These are phyloP conservation scores for Xanthia togata DNA, from an alignment of 2,888 invertebrate species.

Conservation along the genomic window DNA sequence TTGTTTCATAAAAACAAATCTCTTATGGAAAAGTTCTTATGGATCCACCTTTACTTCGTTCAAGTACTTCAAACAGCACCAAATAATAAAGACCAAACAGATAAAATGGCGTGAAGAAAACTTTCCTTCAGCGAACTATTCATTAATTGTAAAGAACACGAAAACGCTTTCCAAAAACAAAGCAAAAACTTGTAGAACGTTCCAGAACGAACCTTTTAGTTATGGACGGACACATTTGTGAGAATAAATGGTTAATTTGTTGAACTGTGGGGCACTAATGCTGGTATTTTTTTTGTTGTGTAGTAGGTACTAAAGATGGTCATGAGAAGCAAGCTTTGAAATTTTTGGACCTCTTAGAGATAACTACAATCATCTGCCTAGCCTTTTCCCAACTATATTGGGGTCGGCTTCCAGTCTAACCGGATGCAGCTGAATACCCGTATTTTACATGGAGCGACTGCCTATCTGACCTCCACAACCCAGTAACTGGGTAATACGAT, in stretches of 20 bases:
- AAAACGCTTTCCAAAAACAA: conserved; percentile 59
- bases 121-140: conserved; percentile 51
- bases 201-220: conserved; percentile 39
- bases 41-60: too few relatives aligned
- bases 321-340: neutral
- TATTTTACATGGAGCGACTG: too few relatives aligned
- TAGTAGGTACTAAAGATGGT: neutral
- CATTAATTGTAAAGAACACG: conserved; percentile 61
- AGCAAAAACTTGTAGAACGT: conserved; percentile 48
- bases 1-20: too few relatives aligned
- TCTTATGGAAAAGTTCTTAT: too few relatives aligned
- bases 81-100: conserved; percentile 11
- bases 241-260: conserved; percentile 46
- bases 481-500: too few relatives aligned
- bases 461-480: too few relatives aligned
- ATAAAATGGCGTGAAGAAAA: conserved; percentile 40
- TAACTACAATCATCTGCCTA: too few relatives aligned
- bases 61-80: neutral
- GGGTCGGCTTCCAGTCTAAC: too few relatives aligned
- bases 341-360: too few relatives aligned
- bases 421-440: too few relatives aligned
- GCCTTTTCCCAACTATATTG: too few relatives aligned
- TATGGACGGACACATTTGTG: conserved; percentile 22
- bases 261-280: neutral
- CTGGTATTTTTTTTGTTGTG: neutral